Percentiles rank a stretch among this genome's conserved stretches.
phyloP scores from a whole-genome alignment of 2,113 vertebrate genomes.

The Sinocyclocheilus rhinocerous region DNA sequence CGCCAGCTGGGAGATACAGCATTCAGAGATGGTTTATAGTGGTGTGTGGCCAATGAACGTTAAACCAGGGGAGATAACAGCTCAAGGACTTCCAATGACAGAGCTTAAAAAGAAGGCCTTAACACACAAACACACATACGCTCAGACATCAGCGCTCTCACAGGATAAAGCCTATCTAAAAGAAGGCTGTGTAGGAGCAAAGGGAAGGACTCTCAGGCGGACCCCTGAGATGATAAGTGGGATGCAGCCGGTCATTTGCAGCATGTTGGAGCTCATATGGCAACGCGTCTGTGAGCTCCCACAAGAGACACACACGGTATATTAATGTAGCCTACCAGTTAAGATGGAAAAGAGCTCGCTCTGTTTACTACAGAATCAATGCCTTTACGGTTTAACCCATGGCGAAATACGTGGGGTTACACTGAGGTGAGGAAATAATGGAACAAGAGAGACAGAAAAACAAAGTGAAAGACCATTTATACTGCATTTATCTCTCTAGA shows the following conservation, averaged over 20 bases:
- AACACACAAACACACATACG: conserved; percentile 3
- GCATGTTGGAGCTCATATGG: conserved; percentile 53
- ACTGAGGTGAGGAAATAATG: conserved; percentile 19
- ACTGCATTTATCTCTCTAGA: conserved; percentile 33
- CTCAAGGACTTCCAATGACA: conserved; percentile 40
- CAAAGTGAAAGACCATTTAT: conserved; percentile 18
- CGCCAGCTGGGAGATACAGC: background rate
- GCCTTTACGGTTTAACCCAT: conserved; percentile 59
- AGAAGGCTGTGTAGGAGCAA: conserved; percentile 26
- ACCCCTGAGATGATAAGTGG: conserved; percentile 34
- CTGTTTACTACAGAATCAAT: conserved; percentile 68
- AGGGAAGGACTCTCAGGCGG: conserved; percentile 39
- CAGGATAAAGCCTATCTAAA: conserved; percentile 26
- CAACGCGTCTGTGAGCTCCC: conserved; percentile 29
- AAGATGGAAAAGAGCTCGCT: conserved; percentile 55
- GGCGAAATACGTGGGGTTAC: conserved; percentile 54
- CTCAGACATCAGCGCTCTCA: conserved; percentile 10
- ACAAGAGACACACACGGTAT: conserved; percentile 45
- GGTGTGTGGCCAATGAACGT: conserved; percentile 23
- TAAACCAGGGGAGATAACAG: conserved; percentile 27
- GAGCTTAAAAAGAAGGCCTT: conserved; percentile 14
- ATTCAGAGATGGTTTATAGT: conserved; percentile 9
- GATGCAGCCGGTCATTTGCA: conserved; percentile 45
- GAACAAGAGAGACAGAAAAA: conserved; percentile 17
- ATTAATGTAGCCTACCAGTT: conserved; percentile 63